phyloP scores from a whole-genome alignment of 2,888 invertebrate genomes.

The Hedya salicella region DNA sequence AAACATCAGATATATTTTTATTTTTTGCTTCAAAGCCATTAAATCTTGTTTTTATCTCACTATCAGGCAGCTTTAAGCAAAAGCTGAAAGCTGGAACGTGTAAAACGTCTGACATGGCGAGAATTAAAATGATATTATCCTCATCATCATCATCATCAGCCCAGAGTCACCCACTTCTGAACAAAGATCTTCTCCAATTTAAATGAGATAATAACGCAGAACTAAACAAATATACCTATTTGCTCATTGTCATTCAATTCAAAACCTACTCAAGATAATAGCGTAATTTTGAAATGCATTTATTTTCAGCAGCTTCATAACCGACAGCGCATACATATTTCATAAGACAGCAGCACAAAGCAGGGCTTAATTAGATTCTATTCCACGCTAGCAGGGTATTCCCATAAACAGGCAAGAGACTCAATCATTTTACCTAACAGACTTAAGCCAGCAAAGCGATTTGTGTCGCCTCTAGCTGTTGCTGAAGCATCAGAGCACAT shows the following conservation, averaged over 20 bases:
- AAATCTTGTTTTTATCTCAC: no score
- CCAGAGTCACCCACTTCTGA: no score
- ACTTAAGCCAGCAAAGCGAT: slow-evolving; percentile 26
- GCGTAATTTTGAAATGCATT: background rate
- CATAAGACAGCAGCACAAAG: background rate
- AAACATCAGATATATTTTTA: no score
- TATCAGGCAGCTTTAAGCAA: no score
- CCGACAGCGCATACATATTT: slow-evolving; percentile 13
- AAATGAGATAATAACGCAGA: no score
- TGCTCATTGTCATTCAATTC: background rate
- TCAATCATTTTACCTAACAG: slow-evolving; percentile 13
- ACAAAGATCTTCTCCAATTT: no score
- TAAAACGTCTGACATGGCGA: no score
- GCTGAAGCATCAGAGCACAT: slow-evolving; percentile 10
- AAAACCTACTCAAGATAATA: background rate
- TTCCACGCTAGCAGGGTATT: background rate
- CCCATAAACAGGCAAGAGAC: slow-evolving; percentile 2
- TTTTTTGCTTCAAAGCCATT: no score
- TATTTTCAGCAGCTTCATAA: background rate
- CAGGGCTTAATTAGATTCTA: slow-evolving; percentile 11
- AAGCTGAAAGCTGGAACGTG: no score
- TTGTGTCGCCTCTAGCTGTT: slow-evolving; percentile 13
- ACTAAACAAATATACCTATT: no score
- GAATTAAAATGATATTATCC: no score
- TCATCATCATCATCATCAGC: no score